Conservation (phyloP, 2,113 vertebrate species). For the Corydoras sp. region DNA sequence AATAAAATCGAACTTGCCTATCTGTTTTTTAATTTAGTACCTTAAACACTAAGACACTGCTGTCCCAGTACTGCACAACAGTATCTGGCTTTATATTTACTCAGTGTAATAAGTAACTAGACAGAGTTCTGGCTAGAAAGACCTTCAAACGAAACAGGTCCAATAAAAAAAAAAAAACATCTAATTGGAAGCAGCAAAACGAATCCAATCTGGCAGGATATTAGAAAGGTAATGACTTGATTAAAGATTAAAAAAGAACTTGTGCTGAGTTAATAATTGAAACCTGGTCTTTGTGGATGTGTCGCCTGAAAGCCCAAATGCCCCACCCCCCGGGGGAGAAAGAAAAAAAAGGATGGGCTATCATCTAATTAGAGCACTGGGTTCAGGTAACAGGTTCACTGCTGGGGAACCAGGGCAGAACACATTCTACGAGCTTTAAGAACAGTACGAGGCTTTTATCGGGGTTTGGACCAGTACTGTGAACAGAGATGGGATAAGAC, state of each 20-base stretch:
- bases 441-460: neutral
- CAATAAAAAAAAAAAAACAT: no score
- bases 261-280: constrained; percentile 18
- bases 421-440: neutral
- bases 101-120: no score
- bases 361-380: constrained; percentile 31
- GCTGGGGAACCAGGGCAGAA: constrained; percentile 21
- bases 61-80: no score
- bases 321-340: neutral
- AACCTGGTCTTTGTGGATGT: constrained; percentile 4
- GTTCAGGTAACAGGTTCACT: constrained; percentile 29
- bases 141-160: no score
- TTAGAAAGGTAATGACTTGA: constrained; percentile 2
- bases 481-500: no score
- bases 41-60: no score
- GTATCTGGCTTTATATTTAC: no score
- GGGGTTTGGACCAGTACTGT: neutral
- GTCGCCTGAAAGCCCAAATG: neutral
- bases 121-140: no score
- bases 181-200: no score
- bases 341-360: neutral
- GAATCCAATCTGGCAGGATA: no score
- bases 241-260: constrained; percentile 22
- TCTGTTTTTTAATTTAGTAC: no score
- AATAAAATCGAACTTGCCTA: no score